Evolutionary conservation across 2,888 invertebrate genomes (phyloP).

Genomic region (Heliconius ethilla): DNA sequence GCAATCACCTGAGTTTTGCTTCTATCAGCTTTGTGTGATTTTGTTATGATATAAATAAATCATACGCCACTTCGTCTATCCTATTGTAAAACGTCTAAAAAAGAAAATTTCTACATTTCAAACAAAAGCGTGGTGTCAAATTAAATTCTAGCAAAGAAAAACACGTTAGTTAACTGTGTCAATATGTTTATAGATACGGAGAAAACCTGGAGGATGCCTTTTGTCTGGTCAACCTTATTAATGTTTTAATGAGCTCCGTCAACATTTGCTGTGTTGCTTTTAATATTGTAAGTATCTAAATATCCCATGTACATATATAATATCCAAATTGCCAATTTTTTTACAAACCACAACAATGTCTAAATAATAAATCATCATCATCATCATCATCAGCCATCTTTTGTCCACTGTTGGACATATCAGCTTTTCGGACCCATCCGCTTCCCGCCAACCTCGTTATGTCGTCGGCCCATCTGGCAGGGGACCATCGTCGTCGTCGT

Average conservation of each 20-base stretch:
- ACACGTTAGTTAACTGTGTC: too few species aligned
- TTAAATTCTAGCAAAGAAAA: neutral
- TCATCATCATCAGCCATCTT: too few species aligned
- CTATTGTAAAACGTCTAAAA: neutral
- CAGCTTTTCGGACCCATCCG: too few species aligned
- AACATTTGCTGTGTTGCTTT: constrained; percentile 71
- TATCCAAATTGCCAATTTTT: neutral
- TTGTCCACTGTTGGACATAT: too few species aligned
- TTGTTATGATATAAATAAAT: neutral
- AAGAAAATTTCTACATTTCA: neutral
- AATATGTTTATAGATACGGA: constrained; percentile 60
- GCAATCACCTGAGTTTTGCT: too few species aligned
- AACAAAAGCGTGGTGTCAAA: neutral
- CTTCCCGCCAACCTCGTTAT: too few species aligned
- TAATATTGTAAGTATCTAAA: constrained; percentile 60
- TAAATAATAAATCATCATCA: too few species aligned
- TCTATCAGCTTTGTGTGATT: too few species aligned
- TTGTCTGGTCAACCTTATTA: constrained; percentile 65
- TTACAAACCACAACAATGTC: too few species aligned
- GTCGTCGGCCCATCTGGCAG: too few species aligned
- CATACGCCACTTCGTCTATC: neutral
- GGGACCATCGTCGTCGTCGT: too few species aligned
- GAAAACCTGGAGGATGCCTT: constrained; percentile 67
- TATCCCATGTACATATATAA: neutral
- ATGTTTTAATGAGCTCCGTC: constrained; percentile 67